Base-by-base conservation (phyloP, 2,888 invertebrate species). In the Villa cingulata region DNA sequence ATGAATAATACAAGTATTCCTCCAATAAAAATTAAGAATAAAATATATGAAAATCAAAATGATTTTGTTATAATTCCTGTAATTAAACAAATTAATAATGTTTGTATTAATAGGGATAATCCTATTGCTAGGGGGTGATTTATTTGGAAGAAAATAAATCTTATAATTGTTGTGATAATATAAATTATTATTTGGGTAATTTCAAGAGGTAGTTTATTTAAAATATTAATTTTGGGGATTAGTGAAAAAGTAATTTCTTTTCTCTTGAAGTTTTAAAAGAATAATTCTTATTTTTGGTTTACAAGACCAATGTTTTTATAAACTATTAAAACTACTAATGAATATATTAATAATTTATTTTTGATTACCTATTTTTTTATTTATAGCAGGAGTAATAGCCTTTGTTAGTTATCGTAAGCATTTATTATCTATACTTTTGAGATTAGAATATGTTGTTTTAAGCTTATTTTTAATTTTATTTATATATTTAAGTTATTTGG, bases 171-270 rank as follows among this genome's bases (percentile, higher is more conserved):
- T 62, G 53, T 51, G 37, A 53, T 18, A n/a, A 42, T 48, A 38
- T 54, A 53, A 48, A 60, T 29, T 40, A 59, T 55, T 51, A 62
- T 56, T 59, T 65, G 62, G 46, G 62, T 55, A 54, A 62, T 61
- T 53, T 68, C 75, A 78, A 72, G 71, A 72, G 72, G 68, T 79
- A 78, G 75, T 78, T 79, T 77, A 72, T 68, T 59, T 54, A 68
- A 79, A 79, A 79, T 77, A 72, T 75, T 77, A 78, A 77, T 78
- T 78, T 79, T 78, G 77, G 76, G 74, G 72, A 77, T 78, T 79
- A 77, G 74, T 62, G 73, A 75, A 72, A 72, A 70, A 71, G 67
- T n/a, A 65, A 10, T 48, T 57, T 66, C 68, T 72, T 73, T 73
- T 74, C 72, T 70, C 71, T 73, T 76, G 74, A 74, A 72, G 72